A percentile compares a stretch with the other conserved stretches of the same genome.
Conservation (phyloP, 2,888 invertebrate genomes). For the Erynnis tages region DNA sequence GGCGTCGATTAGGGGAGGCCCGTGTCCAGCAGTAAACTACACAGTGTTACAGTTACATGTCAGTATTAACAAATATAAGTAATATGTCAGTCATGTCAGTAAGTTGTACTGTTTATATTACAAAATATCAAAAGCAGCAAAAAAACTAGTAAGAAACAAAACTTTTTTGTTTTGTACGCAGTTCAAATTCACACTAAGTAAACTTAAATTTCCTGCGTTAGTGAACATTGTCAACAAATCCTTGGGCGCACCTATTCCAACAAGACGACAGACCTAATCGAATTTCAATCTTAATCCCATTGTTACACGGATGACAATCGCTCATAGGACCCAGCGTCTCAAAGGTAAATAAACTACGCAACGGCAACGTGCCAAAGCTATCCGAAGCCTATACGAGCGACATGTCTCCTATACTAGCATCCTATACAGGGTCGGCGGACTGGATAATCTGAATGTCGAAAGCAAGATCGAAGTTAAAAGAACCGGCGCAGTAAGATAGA, state of each 20-base stretch:
- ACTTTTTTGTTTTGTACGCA: too few species aligned
- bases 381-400: constrained; percentile 24
- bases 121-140: too few species aligned
- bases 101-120: too few species aligned
- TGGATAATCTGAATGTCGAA: constrained; percentile 3
- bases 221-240: constrained; percentile 17
- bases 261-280: background rate
- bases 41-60: too few species aligned
- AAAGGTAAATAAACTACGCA: constrained; percentile 33
- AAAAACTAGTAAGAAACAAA: too few species aligned
- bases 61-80: too few species aligned
- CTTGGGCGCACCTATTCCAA: constrained; percentile 22
- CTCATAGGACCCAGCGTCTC: constrained; percentile 8
- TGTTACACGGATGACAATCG: constrained; percentile 4
- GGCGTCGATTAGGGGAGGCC: too few species aligned
- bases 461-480: background rate
- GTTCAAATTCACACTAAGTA: too few species aligned
- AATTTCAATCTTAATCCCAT: background rate
- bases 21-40: too few species aligned
- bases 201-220: constrained; percentile 2
- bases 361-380: constrained; percentile 24
- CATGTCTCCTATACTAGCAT: constrained; percentile 29
- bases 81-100: too few species aligned
- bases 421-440: constrained; percentile 17
- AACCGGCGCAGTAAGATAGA: background rate